These are phyloP conservation scores for Petrolisthes cinctipes DNA, from an alignment of 2,888 invertebrate species.

Conservation along the genomic window DNA sequence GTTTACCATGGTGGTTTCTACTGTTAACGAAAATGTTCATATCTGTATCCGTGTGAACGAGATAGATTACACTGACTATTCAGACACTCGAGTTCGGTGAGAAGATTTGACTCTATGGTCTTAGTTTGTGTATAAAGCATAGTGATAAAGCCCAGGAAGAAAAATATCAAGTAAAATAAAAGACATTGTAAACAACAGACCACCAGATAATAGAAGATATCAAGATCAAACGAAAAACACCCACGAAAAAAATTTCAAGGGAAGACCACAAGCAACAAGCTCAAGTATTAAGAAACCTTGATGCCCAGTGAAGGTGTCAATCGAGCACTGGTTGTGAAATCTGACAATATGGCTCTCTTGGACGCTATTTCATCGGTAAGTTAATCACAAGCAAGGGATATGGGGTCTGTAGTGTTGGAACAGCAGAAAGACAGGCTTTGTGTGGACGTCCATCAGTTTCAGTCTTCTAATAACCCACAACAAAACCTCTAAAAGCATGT, in stretches of 20 bases:
- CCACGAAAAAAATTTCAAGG: not conserved
- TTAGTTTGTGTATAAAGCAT: slow-evolving; percentile 61
- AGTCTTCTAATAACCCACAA: too few relatives aligned
- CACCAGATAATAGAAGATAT: not conserved
- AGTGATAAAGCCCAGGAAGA: slow-evolving; percentile 54
- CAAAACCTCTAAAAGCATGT: too few relatives aligned
- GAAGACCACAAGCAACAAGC: not conserved
- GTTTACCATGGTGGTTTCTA: slow-evolving; percentile 60
- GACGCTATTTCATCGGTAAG: slow-evolving; percentile 49
- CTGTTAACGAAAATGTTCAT: slow-evolving; percentile 44
- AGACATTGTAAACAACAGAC: not conserved
- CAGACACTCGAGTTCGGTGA: slow-evolving; percentile 53
- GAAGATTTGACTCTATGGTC: slow-evolving; percentile 33
- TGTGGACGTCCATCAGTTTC: too few relatives aligned
- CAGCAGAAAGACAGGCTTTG: too few relatives aligned
- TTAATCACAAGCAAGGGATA: not conserved
- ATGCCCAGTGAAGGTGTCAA: slow-evolving; percentile 26
- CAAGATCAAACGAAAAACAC: not conserved
- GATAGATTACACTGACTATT: slow-evolving; percentile 63
- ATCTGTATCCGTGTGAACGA: slow-evolving; percentile 59
- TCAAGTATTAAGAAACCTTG: not conserved
- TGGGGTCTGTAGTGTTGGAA: too few relatives aligned
- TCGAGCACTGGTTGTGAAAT: not conserved
- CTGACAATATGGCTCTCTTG: slow-evolving; percentile 41
- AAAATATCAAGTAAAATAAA: not conserved